phyloP scores from a whole-genome alignment of 2,797 vertebrate genomes.

The Mus caroli region DNA sequence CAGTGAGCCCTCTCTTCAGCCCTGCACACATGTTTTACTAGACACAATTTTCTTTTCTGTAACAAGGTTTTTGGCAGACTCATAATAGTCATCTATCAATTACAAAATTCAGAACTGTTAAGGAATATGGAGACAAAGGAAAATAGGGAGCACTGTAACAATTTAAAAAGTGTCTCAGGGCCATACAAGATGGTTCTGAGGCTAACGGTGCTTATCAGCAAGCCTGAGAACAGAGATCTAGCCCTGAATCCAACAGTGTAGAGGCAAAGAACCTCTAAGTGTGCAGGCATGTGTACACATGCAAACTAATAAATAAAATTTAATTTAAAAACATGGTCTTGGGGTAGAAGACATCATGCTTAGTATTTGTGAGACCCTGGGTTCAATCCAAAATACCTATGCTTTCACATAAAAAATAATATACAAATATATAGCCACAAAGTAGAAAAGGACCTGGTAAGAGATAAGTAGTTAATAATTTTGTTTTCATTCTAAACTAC shows the following conservation, averaged over 20 bases:
- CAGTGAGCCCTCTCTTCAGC: background rate
- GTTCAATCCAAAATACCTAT: background rate
- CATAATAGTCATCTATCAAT: background rate
- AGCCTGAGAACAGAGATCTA: background rate
- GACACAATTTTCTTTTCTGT: constrained; percentile 4
- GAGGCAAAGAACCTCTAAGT: background rate
- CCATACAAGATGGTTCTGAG: background rate
- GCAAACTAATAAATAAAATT: background rate
- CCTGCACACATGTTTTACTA: background rate
- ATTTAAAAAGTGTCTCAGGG: background rate
- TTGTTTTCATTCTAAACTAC: constrained; percentile 63
- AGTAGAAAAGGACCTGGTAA: constrained; percentile 9
- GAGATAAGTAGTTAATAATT: constrained; percentile 28
- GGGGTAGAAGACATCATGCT: background rate
- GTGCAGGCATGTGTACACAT: background rate
- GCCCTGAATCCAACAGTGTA: background rate
- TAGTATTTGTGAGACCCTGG: background rate
- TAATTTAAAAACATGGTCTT: background rate
- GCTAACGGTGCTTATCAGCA: background rate
- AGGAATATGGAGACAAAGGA: background rate
- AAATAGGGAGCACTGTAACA: background rate
- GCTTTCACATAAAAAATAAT: background rate
- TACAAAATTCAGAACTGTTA: constrained; percentile 21
- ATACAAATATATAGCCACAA: background rate
- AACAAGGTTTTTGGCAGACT: background rate